Evolutionary conservation across 1,140 invertebrate species (phyloP), one percentile per base, ranked within the genome.

Genomic region (Drosophila pruinosa): DNA sequence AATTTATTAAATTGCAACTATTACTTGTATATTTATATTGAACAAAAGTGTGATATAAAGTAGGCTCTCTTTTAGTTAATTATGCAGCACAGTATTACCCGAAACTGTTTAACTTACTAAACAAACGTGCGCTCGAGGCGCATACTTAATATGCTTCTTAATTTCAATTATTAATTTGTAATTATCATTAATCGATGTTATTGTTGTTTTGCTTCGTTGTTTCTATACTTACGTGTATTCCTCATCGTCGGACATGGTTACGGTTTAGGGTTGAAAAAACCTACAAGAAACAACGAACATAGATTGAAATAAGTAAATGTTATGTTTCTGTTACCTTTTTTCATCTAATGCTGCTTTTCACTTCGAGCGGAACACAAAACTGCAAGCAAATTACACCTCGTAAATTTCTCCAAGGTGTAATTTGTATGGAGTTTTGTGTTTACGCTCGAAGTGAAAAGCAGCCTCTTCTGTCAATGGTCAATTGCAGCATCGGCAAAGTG

Each of bases 221-320:
- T 19, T 4, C 15, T 17, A 24, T 72, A 91, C 94, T 95, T 93
- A 95, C 94, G 94, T 94, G 92, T 95, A 95, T 93, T 95, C 94
- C 92, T 95, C 94, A 91, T 95, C 94, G 92, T 95, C 94, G 93
- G 94, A 95, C 94, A 95, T 95, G 92, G 90, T 93, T 92, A 91
- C 92, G 91, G 93, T 91, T 93, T 93, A 91, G 92, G 92, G 92
- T 92, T 86, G 93, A 93, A 93, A 65, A 93, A 93, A 65, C 92
- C 93, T 91, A 73, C 91, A 92, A 89, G 75, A 63, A 50, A 14
- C 7, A 43, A 8, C 61, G 15, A 62, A 54, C 2, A 22, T 8
- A 54, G 36, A n/a, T n/a, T n/a, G n/a, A 65, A 28, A 64, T 36
- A 22, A 63, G 17, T 72, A 38, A 65, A 68, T 54, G 43, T 41